Evolutionary conservation across 2,888 invertebrate species (phyloP), one percentile per base, ranked within the genome.

Genomic region (Ischnus inquisitorius): DNA sequence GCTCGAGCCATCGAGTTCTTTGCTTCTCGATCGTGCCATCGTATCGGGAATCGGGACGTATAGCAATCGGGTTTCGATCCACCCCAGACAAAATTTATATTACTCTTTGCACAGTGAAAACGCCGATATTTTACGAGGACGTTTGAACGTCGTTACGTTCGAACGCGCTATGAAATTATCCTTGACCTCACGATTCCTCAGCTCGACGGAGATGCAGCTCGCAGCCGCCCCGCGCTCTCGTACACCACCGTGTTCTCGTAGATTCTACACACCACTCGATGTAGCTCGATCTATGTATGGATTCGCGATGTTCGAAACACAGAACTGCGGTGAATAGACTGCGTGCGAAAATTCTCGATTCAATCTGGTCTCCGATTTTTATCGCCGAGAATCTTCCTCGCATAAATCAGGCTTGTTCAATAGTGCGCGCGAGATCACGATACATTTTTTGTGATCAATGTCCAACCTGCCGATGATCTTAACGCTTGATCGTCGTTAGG

Each of bases 91-190:
- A 84, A 84, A 84, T 84, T 84, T 84, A 84, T 84, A 84, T 84
- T 81, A 81, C 84, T 85, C 79, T 75, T 81, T 79, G 79, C 81
- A 79, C 85, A 83, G 90, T 89, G 90, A 90, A 88, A 89, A 81
- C 85, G 86, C 85, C 89, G 87, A 89, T 91, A 90, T 91, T 91
- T 91, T 89, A 89, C 87, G 86, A 84, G 87, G 89, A 91, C 90
- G 89, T 89, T 89, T 87, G 87, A 87, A 85, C 90, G 87, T 91
- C 91, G 91, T 90, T 91, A 90, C 89, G 85, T 74, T 81, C 69
- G 79, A 85, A 87, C 88, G 90, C 88, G 90, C 89, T 83, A 87
- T 91, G 89, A 88, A 90, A 92, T 91, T 91, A 92, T 91, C 90
- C 88, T 82, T 86, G 90, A 90, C 90, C 90, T 90, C 91, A 85